Base-by-base conservation (phyloP, 1,140 invertebrate genomes). In the Drosophila murphyi region DNA sequence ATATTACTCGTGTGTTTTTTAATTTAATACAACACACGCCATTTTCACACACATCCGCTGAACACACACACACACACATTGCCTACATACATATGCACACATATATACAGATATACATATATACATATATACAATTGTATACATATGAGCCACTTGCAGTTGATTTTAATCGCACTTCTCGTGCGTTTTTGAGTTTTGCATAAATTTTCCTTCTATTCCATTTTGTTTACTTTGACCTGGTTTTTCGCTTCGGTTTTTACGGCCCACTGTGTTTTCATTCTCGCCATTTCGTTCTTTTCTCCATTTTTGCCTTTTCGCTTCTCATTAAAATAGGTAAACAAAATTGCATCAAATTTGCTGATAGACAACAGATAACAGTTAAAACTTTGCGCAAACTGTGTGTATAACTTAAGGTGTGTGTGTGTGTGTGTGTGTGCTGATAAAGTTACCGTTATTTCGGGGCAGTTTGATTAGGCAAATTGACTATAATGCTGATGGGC, bases 251-350 rank as follows among this genome's bases (percentile, higher is more conserved):
- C 39, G 79, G 64, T 76, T 73, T 60, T 82, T 74, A 70, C 78
- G 71, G 71, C 76, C 60, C 70, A 62, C 50, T 52, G 63, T 69
- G 37, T 76, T 76, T 69, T 63, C 62, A 50, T 78, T 71, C 37
- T 45, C 77, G 48, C 57, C 57, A 54, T 63, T 67, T 59, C 57
- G 45, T 60, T 64, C 68, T 31, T 61, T 64, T 69, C 65, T 65
- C 43, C 55, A n/a, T 32, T 51, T 51, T 43, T 50, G 41, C 43
- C 52, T 65, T 61, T 69, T 89, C 67, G 85, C 73, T 70, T 80
- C 83, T 88, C 83, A 88, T 88, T 88, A 88, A 88, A 88, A 89
- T 88, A 89, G 83, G 83, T 88, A 88, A 88, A 88, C 83, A 88
- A 83, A 88, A 89, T 88, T 70, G 83, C 85, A 88, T 88, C 79